These are phyloP conservation scores for Macaria liturata DNA, from an alignment of 2,888 invertebrate species.

Conservation along the genomic window DNA sequence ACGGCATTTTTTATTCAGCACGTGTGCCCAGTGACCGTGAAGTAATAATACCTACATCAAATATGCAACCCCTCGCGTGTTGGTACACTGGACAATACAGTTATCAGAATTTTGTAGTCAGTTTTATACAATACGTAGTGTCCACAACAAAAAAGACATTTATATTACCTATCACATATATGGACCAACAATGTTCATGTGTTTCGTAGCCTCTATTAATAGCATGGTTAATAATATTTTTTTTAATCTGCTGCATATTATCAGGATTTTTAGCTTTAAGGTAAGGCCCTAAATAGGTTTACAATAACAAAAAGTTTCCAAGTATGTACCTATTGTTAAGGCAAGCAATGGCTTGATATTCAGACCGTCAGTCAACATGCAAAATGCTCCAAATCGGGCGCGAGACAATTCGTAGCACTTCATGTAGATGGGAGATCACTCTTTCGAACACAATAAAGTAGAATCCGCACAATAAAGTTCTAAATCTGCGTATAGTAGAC, in stretches of 20 bases:
- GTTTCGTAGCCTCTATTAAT: too few species aligned
- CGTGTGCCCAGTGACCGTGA: slow-evolving; percentile 34
- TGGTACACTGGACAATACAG: slow-evolving; percentile 21
- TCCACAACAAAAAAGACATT: too few species aligned
- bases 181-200: too few species aligned
- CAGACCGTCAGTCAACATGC: slow-evolving; percentile 11
- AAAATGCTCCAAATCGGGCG: slow-evolving; percentile 19
- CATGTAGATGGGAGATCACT: slow-evolving; percentile 19
- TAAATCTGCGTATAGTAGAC: too few species aligned
- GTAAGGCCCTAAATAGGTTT: too few species aligned
- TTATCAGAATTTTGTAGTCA: slow-evolving; percentile 8
- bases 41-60: slow-evolving; percentile 18
- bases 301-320: too few species aligned
- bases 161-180: too few species aligned
- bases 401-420: slow-evolving; percentile 18
- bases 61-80: slow-evolving; percentile 16
- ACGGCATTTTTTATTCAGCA: slow-evolving; percentile 35
- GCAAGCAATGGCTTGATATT: slow-evolving; percentile 9
- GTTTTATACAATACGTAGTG: too few species aligned
- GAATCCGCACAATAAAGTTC: slow-evolving; percentile 5
- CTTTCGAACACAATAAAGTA: slow-evolving; percentile 41
- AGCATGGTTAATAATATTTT: too few species aligned
- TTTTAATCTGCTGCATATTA: too few species aligned
- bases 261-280: too few species aligned
- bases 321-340: too few species aligned